Evolutionary conservation across 2,113 vertebrate species (phyloP).

Genomic region (Porphyrio hochstetteri): DNA sequence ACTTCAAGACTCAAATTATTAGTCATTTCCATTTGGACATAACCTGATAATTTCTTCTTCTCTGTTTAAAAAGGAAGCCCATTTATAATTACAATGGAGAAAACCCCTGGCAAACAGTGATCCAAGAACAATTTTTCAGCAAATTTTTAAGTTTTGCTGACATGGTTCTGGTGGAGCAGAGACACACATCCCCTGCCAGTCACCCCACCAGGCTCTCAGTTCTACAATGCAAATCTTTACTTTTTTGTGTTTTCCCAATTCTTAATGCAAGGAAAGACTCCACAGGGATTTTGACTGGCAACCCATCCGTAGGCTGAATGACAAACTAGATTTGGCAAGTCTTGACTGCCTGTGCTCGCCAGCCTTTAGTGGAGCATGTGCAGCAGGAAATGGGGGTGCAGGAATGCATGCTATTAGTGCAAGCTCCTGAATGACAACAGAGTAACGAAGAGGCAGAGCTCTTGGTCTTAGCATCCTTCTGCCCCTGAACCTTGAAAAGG

Average conservation of each 20-base stretch:
- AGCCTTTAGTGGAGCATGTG: background rate
- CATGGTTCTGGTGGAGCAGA: background rate
- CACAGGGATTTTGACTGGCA: background rate
- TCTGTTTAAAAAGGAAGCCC: background rate
- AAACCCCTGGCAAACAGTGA: background rate
- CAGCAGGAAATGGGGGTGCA: background rate
- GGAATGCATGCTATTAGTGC: no score
- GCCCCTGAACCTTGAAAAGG: no score
- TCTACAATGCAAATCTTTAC: background rate
- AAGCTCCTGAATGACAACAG: background rate
- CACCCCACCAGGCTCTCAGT: background rate
- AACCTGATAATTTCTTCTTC: background rate
- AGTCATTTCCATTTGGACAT: background rate
- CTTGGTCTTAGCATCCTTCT: background rate
- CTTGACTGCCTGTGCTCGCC: background rate
- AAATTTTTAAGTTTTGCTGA: background rate
- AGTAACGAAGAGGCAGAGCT: background rate
- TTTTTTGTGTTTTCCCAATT: background rate
- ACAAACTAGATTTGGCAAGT: background rate
- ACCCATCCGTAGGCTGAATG: background rate
- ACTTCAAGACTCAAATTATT: background rate
- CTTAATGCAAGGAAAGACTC: background rate
- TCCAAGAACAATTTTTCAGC: background rate
- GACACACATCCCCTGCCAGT: background rate
- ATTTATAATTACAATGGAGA: background rate